Evolutionary conservation across 2,113 vertebrate species (phyloP).

Genomic region (Pelobates fuscus): DNA sequence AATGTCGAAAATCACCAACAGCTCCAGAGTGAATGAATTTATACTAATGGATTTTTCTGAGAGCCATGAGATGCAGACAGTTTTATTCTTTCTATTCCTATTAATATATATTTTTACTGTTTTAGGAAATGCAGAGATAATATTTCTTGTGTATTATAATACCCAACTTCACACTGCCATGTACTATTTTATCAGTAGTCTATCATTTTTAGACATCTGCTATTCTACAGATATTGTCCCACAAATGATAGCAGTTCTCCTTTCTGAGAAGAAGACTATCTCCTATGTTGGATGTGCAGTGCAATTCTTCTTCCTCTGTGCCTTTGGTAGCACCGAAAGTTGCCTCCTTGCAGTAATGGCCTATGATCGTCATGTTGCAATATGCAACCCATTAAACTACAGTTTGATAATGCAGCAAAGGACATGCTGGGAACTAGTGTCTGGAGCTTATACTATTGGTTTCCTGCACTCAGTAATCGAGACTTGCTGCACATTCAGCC

Average conservation of each 20-base stretch:
- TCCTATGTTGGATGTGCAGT: constrained; percentile 7
- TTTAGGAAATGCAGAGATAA: constrained; percentile 16
- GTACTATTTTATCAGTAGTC: constrained; percentile 16
- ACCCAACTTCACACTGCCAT: constrained; percentile 18
- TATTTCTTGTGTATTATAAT: not conserved
- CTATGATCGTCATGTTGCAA: constrained; percentile 22
- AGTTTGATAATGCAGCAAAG: not conserved
- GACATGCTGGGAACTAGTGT: not conserved
- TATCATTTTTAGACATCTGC: constrained; percentile 25
- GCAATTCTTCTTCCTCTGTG: constrained; percentile 19
- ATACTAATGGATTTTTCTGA: constrained; percentile 11
- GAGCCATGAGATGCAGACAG: not conserved
- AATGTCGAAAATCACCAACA: not conserved
- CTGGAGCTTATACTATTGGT: constrained; percentile 1
- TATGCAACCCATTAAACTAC: constrained; percentile 2
- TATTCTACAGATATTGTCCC: constrained; percentile 7
- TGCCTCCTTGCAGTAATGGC: constrained; percentile 18
- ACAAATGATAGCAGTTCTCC: not conserved
- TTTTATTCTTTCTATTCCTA: constrained; percentile 11
- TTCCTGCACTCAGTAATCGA: constrained; percentile 9
- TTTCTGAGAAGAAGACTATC: constrained; percentile 4
- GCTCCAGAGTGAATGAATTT: constrained; percentile 7
- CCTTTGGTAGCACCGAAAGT: constrained; percentile 5
- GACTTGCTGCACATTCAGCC: not conserved
- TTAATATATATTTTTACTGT: constrained; percentile 25